Percentiles rank a stretch among this genome's conserved stretches.
Evolutionary conservation across 2,888 invertebrate species (phyloP).

Genomic region (Tenodera sinensis): DNA sequence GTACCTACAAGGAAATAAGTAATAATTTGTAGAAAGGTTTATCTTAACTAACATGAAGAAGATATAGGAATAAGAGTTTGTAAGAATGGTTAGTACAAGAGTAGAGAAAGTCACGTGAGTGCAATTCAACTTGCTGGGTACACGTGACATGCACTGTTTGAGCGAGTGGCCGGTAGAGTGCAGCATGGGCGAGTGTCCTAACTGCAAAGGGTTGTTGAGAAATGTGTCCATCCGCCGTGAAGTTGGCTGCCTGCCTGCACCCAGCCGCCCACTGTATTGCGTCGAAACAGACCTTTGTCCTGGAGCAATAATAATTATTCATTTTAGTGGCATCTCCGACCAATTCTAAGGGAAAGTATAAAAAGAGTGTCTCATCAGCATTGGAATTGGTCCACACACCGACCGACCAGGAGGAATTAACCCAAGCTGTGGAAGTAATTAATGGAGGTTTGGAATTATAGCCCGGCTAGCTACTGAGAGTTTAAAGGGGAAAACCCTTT

Average conservation of each 20-base stretch:
- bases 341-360: neutral
- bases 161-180: too few relatives aligned
- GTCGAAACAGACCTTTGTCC: neutral
- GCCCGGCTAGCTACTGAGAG: neutral
- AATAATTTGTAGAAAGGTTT: too few relatives aligned
- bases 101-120: too few relatives aligned
- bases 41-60: too few relatives aligned
- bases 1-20: too few relatives aligned
- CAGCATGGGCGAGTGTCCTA: too few relatives aligned
- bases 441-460: neutral
- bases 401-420: neutral
- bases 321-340: neutral
- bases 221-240: neutral
- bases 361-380: neutral
- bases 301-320: neutral
- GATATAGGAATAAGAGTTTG: too few relatives aligned
- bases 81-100: too few relatives aligned
- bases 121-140: too few relatives aligned
- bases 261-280: neutral
- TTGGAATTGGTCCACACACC: neutral
- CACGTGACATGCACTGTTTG: too few relatives aligned
- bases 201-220: neutral
- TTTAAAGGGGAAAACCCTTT: neutral
- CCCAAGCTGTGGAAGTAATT: neutral
- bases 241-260: neutral